phyloP scores from a whole-genome alignment of 1,140 invertebrate genomes.

The Plutomurus gul region DNA sequence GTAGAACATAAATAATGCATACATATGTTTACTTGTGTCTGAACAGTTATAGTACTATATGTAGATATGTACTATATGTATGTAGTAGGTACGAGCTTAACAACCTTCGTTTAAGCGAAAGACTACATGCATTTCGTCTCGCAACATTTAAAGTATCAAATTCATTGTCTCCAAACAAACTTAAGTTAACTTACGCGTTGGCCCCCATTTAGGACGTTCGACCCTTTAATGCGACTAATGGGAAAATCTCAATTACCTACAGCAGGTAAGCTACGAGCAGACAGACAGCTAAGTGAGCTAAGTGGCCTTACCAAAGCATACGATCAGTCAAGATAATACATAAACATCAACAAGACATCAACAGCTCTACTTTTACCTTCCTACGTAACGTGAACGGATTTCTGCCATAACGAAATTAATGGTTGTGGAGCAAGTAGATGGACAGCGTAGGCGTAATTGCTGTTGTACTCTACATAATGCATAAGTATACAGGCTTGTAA shows the following conservation, averaged over 20 bases:
- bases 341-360: slow-evolving; percentile 8
- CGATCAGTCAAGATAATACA: slow-evolving; percentile 15
- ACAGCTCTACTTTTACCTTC: neutral
- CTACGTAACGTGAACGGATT: neutral
- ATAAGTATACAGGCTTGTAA: too few relatives aligned
- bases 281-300: neutral
- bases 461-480: neutral
- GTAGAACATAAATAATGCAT: neutral
- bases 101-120: too few relatives aligned
- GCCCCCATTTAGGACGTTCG: neutral
- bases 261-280: slow-evolving; percentile 18
- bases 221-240: slow-evolving; percentile 30
- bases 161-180: slow-evolving; percentile 21
- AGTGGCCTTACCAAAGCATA: slow-evolving; percentile 5
- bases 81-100: too few relatives aligned
- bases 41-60: neutral
- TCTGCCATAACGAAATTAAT: neutral
- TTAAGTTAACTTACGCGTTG: slow-evolving; percentile 19
- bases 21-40: neutral
- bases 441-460: too few relatives aligned
- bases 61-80: too few relatives aligned
- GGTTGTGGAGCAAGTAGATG: neutral
- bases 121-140: neutral
- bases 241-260: slow-evolving; percentile 32
- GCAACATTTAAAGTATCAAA: slow-evolving; percentile 28